A percentile compares a stretch with the other conserved stretches of the same genome.
phyloP scores from a whole-genome alignment of 2,113 vertebrate genomes.

The Mobula birostris region DNA sequence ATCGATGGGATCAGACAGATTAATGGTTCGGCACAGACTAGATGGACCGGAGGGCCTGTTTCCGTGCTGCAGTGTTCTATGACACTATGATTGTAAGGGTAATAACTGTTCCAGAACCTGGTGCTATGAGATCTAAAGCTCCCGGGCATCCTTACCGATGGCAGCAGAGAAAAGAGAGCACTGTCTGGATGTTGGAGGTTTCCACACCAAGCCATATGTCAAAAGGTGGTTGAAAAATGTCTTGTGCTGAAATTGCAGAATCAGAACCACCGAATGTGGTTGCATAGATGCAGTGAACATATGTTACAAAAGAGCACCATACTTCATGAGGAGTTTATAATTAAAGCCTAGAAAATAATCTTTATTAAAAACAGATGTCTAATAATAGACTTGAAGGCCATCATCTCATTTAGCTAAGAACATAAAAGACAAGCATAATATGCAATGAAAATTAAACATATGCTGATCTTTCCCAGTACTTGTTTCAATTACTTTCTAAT shows the following conservation, averaged over 20 bases:
- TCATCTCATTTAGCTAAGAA: background rate
- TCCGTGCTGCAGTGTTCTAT: no score
- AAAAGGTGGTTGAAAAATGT: background rate
- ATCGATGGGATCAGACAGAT: no score
- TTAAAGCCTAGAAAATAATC: slow-evolving; percentile 2
- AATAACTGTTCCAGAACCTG: no score
- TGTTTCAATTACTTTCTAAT: background rate
- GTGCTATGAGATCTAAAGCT: no score
- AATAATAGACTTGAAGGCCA: slow-evolving; percentile 12
- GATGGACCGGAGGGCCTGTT: no score
- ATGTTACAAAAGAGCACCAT: background rate
- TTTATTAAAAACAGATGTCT: slow-evolving; percentile 24
- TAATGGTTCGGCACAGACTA: no score
- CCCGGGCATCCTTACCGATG: no score
- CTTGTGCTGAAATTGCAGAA: background rate
- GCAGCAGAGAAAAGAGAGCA: no score
- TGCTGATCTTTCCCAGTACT: background rate
- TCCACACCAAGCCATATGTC: background rate
- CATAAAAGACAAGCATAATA: background rate
- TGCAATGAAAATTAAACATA: background rate
- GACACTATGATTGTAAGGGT: no score
- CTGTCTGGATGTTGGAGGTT: no score
- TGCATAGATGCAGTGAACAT: background rate
- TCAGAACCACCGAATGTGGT: background rate
- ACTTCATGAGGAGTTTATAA: background rate